Evolutionary conservation across 2,113 vertebrate species (phyloP), one percentile per base, ranked within the genome.

Genomic region (Okapia johnstoni): DNA sequence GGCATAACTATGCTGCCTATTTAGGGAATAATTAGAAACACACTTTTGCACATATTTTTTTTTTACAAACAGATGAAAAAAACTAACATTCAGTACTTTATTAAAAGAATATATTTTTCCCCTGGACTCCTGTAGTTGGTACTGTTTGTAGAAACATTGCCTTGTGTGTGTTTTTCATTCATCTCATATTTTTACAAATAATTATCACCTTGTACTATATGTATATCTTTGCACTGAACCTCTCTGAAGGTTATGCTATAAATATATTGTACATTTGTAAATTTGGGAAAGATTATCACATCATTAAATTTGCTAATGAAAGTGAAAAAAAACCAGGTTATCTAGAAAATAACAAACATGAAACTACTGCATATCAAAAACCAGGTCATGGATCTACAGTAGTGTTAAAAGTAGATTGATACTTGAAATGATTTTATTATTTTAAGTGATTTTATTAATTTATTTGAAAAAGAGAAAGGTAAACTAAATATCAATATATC

Each of bases 251-350:
- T 99, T 99, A 99, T 99, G 98, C 99, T 99, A 99, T 99, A 99
- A 99, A 99, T 99, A 99, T 99, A 98, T 98, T 99, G 99, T 99
- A 99, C 98, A 99, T 99, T 99, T 99, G 99, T 99, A 99, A 99
- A 99, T 99, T 99, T 99, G 97, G 98, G 97, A 98, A 99, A 99
- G 98, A 99, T 99, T 99, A 99, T 99, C 97, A 97, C 95, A 98
- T 99, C 95, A 94, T 98, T 99, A 98, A 99, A 99, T 98, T 99
- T 99, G 90, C 96, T 97, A 97, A 97, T 98, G 98, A 97, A 98
- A 97, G 98, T 98, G 94, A 66, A 70, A 70, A 73, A 85, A 90
- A 88, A 76, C 17, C 17, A 91, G 30, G 28, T 73, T 58, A 79
- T 61, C 95, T 92, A 84, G 48, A 94, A 97, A 92, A 87, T 57